Base-by-base conservation (phyloP, 2,797 vertebrate species). In the Trachurus trachurus region DNA sequence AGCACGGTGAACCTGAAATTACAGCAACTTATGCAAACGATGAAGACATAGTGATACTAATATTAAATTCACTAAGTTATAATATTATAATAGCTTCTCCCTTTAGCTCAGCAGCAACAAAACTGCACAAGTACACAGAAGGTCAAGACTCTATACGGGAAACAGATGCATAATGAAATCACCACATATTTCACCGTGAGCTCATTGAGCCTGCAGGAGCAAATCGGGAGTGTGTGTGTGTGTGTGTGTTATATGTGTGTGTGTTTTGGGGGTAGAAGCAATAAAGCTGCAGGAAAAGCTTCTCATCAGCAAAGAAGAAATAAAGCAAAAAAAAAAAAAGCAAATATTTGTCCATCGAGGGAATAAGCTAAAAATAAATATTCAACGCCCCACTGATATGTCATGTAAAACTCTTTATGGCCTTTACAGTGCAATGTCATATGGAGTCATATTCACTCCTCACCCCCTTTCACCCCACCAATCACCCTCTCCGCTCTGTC, bases 101-200 rank as follows among this genome's bases (percentile, higher is more conserved):
- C 57, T 84, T 86, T 49, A 71, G 75, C 89, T 82, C 56, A 54
- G 53, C 70, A 62, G 67, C 75, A 75, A 67, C 58, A 82, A 69
- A 65, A 86, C 57, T 76, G 65, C 77, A 82, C 80, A 89, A 61
- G 64, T 70, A 71, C 77, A 74, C 71, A 75, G 90, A 89, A 93
- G 88, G 92, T 92, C 86, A 91, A 59, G 66, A 63, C 69, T 40
- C 73, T 72, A 39, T 74, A 63, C 1, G 13, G 77, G 79, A 87
- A 89, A 79, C 72, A 75, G 77, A 88, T 85, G 86, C 83, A 73
- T 85, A 89, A 91, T 91, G 75, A 89, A 89, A 89, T 78, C 58
- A 59, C 40, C 63, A 67, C 87, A 87, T 82, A 84, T 81, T 83
- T 89, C 78, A 83, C 59, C 65, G 66, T 57, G 63, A 88, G 67